A percentile compares a stretch with the other conserved stretches of the same genome.
phyloP scores from a whole-genome alignment of 2,888 invertebrate genomes.

The Sminthurides aquaticus region DNA sequence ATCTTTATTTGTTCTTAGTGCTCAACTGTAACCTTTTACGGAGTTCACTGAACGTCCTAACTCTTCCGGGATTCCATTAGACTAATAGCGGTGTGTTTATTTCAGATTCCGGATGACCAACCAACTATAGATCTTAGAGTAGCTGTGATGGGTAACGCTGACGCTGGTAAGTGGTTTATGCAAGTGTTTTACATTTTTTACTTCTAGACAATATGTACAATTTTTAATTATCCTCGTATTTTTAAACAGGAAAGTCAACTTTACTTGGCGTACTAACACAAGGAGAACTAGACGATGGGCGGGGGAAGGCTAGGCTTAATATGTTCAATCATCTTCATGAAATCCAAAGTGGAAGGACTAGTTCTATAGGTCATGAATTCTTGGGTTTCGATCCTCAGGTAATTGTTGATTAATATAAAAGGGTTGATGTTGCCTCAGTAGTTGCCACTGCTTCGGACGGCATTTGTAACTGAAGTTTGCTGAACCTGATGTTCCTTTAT shows the following conservation, averaged over 20 bases:
- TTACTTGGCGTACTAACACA: conserved; percentile 90
- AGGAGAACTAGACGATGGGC: conserved; percentile 90
- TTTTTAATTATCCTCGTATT: background rate
- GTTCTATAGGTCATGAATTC: conserved; percentile 92
- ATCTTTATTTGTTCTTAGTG: conserved; percentile 36
- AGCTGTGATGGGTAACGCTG: conserved; percentile 89
- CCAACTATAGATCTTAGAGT: conserved; percentile 82
- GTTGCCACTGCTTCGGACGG: background rate
- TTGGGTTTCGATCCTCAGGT: conserved; percentile 83
- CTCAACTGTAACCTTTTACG: too few species aligned
- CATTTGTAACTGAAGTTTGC: background rate
- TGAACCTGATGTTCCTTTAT: conserved; percentile 3
- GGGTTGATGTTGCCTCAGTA: background rate
- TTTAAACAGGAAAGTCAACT: conserved; percentile 20
- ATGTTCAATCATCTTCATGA: conserved; percentile 91
- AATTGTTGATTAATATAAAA: conserved; percentile 16
- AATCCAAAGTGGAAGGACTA: conserved; percentile 85
- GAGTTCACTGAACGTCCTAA: too few species aligned
- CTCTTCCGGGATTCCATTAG: too few species aligned
- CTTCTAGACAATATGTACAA: background rate
- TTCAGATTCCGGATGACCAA: conserved; percentile 71
- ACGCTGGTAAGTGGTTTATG: conserved; percentile 64
- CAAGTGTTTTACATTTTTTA: conserved; percentile 4
- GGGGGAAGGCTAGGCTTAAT: conserved; percentile 87
- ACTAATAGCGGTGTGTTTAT: too few species aligned